phyloP scores from a whole-genome alignment of 2,888 invertebrate genomes.

The Apotomis capreana region DNA sequence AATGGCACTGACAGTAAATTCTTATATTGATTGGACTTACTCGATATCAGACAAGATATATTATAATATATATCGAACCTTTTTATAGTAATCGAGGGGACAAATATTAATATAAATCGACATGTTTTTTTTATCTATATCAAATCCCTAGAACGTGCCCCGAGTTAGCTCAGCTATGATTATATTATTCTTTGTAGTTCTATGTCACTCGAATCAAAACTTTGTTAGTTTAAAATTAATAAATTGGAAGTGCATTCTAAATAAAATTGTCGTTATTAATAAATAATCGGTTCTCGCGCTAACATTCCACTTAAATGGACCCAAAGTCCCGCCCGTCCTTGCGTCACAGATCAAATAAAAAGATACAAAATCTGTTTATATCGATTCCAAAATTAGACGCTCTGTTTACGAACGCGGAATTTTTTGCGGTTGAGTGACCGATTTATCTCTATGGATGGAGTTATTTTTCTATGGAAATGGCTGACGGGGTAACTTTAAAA shows the following conservation, averaged over 20 bases:
- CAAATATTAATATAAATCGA: too few species aligned
- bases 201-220: too few species aligned
- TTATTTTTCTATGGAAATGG: not conserved
- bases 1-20: too few species aligned
- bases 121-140: too few species aligned
- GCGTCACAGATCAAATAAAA: constrained; percentile 23
- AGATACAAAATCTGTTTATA: constrained; percentile 8
- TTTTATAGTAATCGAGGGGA: too few species aligned
- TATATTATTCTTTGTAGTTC: too few species aligned
- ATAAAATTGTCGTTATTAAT: not conserved
- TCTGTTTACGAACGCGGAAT: constrained; percentile 30
- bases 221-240: too few species aligned
- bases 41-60: too few species aligned
- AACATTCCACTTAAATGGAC: constrained; percentile 9
- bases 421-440: constrained; percentile 33
- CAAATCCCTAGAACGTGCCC: too few species aligned
- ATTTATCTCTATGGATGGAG: constrained; percentile 14
- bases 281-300: constrained; percentile 2
- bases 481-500: not conserved
- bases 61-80: too few species aligned
- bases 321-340: constrained; percentile 21
- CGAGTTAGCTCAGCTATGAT: too few species aligned
- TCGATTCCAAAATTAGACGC: constrained; percentile 22
- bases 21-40: too few species aligned
- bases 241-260: not conserved